phyloP scores from a whole-genome alignment of 2,888 invertebrate species.

The Helicoverpa assulta region DNA sequence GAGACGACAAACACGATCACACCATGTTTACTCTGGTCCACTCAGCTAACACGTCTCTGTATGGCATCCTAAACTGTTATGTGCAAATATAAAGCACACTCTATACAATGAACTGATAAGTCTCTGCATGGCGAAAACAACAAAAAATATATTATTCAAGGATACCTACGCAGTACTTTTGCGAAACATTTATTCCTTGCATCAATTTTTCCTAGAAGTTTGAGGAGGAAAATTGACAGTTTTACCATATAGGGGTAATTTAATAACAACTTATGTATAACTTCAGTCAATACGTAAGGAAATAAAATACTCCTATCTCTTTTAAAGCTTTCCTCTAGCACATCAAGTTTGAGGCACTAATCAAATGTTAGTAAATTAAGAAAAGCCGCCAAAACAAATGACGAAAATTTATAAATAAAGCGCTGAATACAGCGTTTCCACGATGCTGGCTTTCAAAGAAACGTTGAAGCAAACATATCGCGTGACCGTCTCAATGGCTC shows the following conservation, averaged over 20 bases:
- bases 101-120: not conserved
- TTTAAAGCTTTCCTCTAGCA: too few relatives aligned
- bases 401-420: constrained; percentile 59
- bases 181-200: not conserved
- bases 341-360: too few relatives aligned
- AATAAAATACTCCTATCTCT: too few relatives aligned
- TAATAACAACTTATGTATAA: not conserved
- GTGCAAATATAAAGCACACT: constrained; percentile 18
- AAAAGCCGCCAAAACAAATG: constrained; percentile 55
- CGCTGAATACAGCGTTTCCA: constrained; percentile 53
- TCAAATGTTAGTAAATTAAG: constrained; percentile 24
- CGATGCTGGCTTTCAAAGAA: constrained; percentile 50
- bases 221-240: not conserved
- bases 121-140: not conserved
- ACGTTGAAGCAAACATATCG: constrained; percentile 49
- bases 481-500: constrained; percentile 58
- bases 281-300: not conserved
- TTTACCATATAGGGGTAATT: not conserved
- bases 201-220: not conserved
- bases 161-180: not conserved
- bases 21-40: constrained; percentile 61
- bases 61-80: constrained; percentile 14
- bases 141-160: not conserved
- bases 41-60: constrained; percentile 40
- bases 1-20: constrained; percentile 62